Conservation (phyloP, 2,113 vertebrate species). For the Lasiurus borealis region DNA sequence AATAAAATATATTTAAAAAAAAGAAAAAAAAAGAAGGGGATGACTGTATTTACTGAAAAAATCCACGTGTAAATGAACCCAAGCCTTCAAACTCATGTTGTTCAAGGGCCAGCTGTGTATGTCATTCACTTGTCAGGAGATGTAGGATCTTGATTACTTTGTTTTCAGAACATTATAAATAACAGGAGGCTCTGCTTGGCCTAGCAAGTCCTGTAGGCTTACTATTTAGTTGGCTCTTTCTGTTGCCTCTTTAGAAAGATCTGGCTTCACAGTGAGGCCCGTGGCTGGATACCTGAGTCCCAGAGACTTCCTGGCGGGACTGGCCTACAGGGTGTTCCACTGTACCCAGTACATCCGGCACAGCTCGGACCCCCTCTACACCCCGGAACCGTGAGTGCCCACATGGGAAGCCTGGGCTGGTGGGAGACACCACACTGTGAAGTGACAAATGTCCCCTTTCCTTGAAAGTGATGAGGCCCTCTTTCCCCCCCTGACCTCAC, state of each 20-base stretch:
- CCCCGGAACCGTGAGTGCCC: constrained; percentile 96
- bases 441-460: background rate
- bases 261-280: constrained; percentile 96
- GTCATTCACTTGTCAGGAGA: constrained; percentile 2
- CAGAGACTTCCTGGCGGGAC: constrained; percentile 95
- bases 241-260: constrained; percentile 90
- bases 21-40: background rate
- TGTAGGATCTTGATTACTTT: constrained; percentile 37
- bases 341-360: constrained; percentile 98
- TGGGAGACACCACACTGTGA: accelerated
- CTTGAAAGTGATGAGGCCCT: background rate
- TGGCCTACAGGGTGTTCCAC: constrained; percentile 98
- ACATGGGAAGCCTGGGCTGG: background rate
- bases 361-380: constrained; percentile 98
- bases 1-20: too few relatives aligned
- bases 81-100: background rate
- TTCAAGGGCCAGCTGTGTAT: background rate
- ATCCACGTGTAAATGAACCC: background rate
- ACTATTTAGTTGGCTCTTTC: constrained; percentile 51
- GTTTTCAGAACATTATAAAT: constrained; percentile 44
- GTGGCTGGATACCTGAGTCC: constrained; percentile 98
- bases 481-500: background rate
- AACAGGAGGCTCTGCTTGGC: background rate
- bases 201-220: background rate
- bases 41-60: background rate